Conservation (phyloP, 2,797 vertebrate genomes). For the Hirundo rustica region DNA sequence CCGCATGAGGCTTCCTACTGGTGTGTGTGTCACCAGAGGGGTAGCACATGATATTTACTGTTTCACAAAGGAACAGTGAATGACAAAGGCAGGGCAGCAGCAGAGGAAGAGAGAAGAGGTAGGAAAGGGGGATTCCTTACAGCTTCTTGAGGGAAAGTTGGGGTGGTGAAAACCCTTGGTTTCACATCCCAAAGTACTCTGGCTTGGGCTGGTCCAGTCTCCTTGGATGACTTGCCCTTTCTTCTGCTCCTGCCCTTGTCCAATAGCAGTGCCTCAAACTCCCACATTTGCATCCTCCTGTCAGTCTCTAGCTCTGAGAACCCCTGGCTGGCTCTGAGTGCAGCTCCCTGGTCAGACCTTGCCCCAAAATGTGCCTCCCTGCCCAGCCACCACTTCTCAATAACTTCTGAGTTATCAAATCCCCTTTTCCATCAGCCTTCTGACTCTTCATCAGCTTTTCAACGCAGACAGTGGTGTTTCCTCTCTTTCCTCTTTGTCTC, state of each 20-base stretch:
- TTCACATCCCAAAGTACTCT: neutral
- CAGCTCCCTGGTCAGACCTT: neutral
- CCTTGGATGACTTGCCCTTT: neutral
- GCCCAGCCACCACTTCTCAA: neutral
- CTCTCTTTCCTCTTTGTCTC: neutral
- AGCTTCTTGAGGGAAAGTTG: neutral
- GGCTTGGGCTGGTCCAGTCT: rapidly evolving
- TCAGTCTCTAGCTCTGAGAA: neutral
- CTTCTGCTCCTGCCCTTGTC: neutral
- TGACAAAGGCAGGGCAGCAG: neutral
- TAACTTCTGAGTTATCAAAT: neutral
- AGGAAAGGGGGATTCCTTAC: neutral
- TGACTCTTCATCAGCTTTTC: neutral
- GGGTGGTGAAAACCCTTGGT: neutral
- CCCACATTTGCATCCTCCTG: neutral
- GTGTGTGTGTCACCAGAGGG: neutral
- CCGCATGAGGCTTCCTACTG: conserved; percentile 28
- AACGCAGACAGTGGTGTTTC: neutral
- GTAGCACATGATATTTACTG: conserved; percentile 8
- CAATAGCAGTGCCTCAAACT: neutral
- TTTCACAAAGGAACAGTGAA: neutral
- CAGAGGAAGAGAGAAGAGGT: neutral
- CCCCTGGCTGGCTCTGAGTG: neutral
- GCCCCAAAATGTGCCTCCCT: neutral
- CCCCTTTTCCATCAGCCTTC: neutral